Percentiles rank a stretch among this genome's conserved stretches.
These are phyloP conservation scores for Prionailurus bengalensis DNA, from an alignment of 2,113 vertebrate genomes.

Conservation along the genomic window DNA sequence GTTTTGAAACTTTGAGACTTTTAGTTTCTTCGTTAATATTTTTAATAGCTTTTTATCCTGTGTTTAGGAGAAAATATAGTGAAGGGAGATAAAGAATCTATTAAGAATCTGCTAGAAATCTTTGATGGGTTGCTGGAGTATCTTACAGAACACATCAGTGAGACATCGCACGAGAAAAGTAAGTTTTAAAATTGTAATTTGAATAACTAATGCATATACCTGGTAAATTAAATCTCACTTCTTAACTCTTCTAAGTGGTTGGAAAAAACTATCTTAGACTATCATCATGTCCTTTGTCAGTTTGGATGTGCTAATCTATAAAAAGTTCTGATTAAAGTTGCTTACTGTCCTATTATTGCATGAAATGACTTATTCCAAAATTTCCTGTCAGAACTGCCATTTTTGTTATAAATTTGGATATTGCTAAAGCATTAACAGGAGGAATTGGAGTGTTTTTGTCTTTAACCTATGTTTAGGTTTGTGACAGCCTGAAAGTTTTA, in stretches of 20 bases:
- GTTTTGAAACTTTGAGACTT: conserved; percentile 57
- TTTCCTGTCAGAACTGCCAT: conserved; percentile 24
- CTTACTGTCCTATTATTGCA: not conserved
- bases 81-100: conserved; percentile 93
- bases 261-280: not conserved
- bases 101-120: conserved; percentile 97
- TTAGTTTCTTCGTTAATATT: conserved; percentile 62
- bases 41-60: conserved; percentile 75
- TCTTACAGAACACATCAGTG: conserved; percentile 94
- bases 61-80: conserved; percentile 96
- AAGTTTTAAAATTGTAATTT: conserved; percentile 69
- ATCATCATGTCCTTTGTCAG: not conserved
- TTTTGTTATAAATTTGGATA: conserved; percentile 17
- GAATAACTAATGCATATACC: not conserved
- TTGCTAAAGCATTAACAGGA: not conserved
- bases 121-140: conserved; percentile 98
- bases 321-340: conserved; percentile 29
- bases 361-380: conserved; percentile 37
- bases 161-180: conserved; percentile 90
- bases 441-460: not conserved
- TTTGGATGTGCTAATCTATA: conserved; percentile 11
- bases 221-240: conserved; percentile 28
- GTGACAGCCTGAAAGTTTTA: not conserved
- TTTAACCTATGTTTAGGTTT: not conserved
- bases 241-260: not conserved